Evolutionary conservation across 2,113 vertebrate genomes (phyloP).

Genomic region (Lycaon pictus): DNA sequence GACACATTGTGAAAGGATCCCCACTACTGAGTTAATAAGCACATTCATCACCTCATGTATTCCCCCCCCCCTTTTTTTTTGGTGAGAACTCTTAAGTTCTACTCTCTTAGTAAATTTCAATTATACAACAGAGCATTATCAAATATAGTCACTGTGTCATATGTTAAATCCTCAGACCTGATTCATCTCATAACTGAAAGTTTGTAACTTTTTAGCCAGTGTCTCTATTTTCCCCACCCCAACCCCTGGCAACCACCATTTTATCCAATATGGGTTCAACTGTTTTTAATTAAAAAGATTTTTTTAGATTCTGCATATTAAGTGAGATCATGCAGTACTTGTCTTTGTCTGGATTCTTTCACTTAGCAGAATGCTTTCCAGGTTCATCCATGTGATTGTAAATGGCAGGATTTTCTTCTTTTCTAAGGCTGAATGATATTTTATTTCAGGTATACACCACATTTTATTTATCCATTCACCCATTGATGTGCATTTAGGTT

Average conservation of each 20-base stretch:
- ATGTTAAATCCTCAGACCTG: neutral
- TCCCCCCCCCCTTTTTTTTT: neutral
- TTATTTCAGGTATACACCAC: too few species aligned
- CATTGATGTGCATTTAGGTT: fast-evolving
- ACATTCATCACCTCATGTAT: neutral
- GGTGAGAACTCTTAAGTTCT: neutral
- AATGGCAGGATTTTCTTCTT: neutral
- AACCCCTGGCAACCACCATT: neutral
- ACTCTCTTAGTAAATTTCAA: neutral
- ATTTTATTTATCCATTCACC: neutral
- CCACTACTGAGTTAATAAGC: neutral
- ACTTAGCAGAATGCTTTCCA: neutral
- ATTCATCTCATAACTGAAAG: neutral
- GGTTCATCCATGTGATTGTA: neutral
- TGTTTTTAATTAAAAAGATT: neutral
- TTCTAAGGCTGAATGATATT: neutral
- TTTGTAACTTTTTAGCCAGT: neutral
- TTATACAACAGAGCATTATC: neutral
- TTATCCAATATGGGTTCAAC: neutral
- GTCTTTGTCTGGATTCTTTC: neutral
- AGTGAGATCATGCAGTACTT: neutral
- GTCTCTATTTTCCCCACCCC: neutral
- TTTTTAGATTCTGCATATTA: neutral
- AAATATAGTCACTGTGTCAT: neutral
- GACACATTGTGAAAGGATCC: neutral